Conservation (phyloP, 2,113 vertebrate species). For the Amblyornis subalaris region DNA sequence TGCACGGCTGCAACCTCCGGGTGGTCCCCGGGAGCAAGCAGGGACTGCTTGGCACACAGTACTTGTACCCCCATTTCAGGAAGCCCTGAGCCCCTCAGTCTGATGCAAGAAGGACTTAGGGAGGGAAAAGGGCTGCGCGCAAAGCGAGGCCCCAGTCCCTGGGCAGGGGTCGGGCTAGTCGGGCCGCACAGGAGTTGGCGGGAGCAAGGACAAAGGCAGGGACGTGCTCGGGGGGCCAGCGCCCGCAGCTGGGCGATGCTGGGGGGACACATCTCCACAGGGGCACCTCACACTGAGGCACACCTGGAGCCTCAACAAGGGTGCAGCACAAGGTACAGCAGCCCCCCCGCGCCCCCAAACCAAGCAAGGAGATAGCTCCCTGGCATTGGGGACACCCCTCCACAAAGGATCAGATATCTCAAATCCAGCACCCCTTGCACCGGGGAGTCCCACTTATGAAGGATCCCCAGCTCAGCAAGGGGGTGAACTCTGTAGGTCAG, state of each 20-base stretch:
- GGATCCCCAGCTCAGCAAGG: neutral
- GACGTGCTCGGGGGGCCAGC: neutral
- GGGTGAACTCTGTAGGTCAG: neutral
- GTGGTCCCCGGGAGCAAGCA: accelerated
- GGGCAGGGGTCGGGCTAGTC: neutral
- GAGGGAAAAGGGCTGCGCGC: neutral
- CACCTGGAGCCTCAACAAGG: neutral
- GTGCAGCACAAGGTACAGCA: neutral
- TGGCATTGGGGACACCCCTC: accelerated
- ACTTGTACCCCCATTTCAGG: no score
- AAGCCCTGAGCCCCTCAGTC: neutral
- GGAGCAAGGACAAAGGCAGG: conserved; percentile 50
- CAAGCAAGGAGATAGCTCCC: neutral
- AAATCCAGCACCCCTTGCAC: neutral
- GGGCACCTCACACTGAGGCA: neutral
- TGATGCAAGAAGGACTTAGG: neutral
- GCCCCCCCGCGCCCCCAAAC: neutral
- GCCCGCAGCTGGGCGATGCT: neutral
- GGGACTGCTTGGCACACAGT: neutral
- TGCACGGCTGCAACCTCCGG: accelerated
- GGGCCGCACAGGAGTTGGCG: conserved; percentile 12
- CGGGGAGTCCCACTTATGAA: neutral
- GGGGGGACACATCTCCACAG: neutral
- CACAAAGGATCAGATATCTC: neutral
- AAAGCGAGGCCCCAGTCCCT: neutral